Evolutionary conservation across 2,113 vertebrate species (phyloP).

Genomic region (Ranitomeya imitator): DNA sequence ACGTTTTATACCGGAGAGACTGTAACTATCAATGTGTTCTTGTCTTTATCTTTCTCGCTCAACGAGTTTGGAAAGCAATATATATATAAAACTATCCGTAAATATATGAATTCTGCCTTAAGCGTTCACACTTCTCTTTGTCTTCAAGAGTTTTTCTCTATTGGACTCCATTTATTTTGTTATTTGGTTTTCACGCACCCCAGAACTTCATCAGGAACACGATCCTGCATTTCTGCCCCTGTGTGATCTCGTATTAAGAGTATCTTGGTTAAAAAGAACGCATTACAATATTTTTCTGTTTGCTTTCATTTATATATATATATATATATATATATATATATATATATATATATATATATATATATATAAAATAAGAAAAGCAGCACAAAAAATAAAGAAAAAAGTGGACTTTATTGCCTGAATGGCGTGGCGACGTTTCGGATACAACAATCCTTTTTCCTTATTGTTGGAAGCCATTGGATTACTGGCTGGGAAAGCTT

Average conservation of each 20-base stretch:
- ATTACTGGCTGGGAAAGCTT: no score
- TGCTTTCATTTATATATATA: no score
- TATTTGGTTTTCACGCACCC: neutral
- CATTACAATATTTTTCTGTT: no score
- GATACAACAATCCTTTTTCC: no score
- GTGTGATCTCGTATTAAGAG: neutral
- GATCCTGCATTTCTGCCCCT: neutral
- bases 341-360: no score
- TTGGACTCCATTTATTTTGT: neutral
- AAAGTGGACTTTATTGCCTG: no score
- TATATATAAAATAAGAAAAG: no score
- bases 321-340: no score
- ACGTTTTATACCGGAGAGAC: conserved; percentile 48
- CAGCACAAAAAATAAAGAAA: no score
- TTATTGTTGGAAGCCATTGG: no score
- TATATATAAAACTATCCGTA: conserved; percentile 11
- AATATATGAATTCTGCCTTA: neutral
- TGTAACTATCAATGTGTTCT: conserved; percentile 22
- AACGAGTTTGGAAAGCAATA: neutral
- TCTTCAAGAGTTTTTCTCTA: neutral
- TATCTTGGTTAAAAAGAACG: neutral
- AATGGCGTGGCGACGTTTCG: no score
- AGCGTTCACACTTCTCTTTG: neutral
- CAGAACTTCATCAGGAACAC: neutral
- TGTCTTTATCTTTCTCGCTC: conserved; percentile 18